These are phyloP conservation scores for Falcaria lacertinaria DNA, from an alignment of 2,888 invertebrate species.

Conservation along the genomic window DNA sequence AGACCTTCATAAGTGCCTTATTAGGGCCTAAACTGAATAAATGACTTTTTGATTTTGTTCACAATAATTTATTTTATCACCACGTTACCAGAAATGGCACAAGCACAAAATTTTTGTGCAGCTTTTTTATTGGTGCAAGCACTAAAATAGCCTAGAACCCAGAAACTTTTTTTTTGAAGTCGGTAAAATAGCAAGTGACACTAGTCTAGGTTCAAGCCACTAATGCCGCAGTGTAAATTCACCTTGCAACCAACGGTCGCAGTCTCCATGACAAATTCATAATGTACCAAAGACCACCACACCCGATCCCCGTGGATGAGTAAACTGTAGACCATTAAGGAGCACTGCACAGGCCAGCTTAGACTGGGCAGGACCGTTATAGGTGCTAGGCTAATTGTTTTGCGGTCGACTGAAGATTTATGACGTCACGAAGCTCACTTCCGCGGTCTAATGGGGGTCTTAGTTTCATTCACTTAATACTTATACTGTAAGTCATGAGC, in stretches of 20 bases:
- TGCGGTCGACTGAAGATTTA: slow-evolving; percentile 48
- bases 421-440: slow-evolving; percentile 52
- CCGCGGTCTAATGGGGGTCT: slow-evolving; percentile 24
- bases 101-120: no score
- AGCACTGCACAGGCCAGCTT: slow-evolving; percentile 18
- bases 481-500: no score
- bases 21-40: no score
- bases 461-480: slow-evolving; percentile 14
- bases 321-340: slow-evolving; percentile 11
- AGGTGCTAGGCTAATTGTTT: slow-evolving; percentile 66
- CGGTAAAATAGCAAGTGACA: background rate
- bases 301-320: slow-evolving; percentile 19
- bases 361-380: slow-evolving; percentile 32
- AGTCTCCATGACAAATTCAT: slow-evolving; percentile 56
- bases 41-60: no score
- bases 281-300: slow-evolving; percentile 47
- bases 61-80: no score
- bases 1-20: no score
- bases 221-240: slow-evolving; percentile 7
- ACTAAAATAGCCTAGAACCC: no score
- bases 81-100: no score
- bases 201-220: background rate
- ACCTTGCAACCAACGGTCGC: slow-evolving; percentile 40
- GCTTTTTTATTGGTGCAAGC: no score
- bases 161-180: no score